A percentile compares a stretch with the other conserved stretches of the same genome.
Conservation (phyloP, 2,113 vertebrate species). For the Pionites leucogaster region DNA sequence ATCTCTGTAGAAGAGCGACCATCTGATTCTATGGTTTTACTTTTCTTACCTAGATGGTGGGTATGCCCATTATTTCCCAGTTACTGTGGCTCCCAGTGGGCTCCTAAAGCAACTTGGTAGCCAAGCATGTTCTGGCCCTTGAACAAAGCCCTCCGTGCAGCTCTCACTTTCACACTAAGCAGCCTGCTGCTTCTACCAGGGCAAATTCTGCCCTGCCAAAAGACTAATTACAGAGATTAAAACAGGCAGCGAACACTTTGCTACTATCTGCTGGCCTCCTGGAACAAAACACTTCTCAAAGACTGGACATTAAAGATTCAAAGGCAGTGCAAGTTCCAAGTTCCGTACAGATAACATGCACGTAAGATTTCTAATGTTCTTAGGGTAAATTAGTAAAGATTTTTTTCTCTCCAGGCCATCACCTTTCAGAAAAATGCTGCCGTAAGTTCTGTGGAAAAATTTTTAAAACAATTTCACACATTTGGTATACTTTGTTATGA, state of each 20-base stretch:
- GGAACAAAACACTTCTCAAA: neutral
- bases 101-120: neutral
- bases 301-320: neutral
- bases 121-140: neutral
- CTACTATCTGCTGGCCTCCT: neutral
- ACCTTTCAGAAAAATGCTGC: neutral
- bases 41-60: fast-evolving
- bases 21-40: neutral
- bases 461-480: neutral
- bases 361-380: neutral
- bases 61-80: neutral
- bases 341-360: neutral
- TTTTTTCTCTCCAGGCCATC: neutral
- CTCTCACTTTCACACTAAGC: neutral
- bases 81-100: fast-evolving
- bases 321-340: neutral
- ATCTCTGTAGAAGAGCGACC: neutral
- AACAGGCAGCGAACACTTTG: neutral
- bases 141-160: neutral
- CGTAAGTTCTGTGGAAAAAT: neutral
- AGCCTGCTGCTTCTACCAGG: neutral
- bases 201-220: neutral
- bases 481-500: neutral
- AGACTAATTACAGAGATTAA: neutral
- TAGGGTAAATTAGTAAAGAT: neutral